These are phyloP conservation scores for Tadarida brasiliensis DNA, from an alignment of 2,797 vertebrate species.

Conservation along the genomic window DNA sequence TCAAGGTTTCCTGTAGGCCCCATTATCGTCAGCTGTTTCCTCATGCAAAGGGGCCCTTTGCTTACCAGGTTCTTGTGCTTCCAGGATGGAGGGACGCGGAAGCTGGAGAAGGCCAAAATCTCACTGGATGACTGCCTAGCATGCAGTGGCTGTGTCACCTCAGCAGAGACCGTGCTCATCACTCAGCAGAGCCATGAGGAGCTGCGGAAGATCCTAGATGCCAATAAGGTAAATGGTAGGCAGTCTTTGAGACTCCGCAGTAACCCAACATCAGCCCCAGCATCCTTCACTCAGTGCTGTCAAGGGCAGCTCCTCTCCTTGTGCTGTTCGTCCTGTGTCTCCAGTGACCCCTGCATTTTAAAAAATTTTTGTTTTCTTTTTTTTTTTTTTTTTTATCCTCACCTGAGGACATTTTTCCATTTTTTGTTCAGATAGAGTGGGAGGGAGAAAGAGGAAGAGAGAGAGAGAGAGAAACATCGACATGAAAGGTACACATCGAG, in stretches of 20 bases:
- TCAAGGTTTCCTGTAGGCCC: background rate
- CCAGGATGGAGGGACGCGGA: slow-evolving; percentile 93
- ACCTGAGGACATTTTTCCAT: too few species aligned
- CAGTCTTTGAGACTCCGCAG: accelerated
- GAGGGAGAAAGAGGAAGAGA: too few species aligned
- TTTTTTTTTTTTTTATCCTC: too few species aligned
- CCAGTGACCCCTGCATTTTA: background rate
- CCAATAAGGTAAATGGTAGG: slow-evolving; percentile 90
- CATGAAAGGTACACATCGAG: too few species aligned
- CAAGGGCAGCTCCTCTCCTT: background rate
- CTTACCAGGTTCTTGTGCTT: background rate
- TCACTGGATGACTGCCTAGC: slow-evolving; percentile 97
- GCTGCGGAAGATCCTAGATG: slow-evolving; percentile 90
- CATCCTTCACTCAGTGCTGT: background rate
- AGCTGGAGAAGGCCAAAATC: slow-evolving; percentile 96
- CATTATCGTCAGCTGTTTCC: accelerated
- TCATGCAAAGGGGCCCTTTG: background rate
- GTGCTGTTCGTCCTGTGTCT: accelerated
- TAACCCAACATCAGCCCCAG: background rate
- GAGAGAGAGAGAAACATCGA: too few species aligned
- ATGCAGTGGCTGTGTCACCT: slow-evolving; percentile 98
- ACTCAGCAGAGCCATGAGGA: slow-evolving; percentile 96
- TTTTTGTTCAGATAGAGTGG: too few species aligned
- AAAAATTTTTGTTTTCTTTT: too few species aligned
- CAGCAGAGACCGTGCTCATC: slow-evolving; percentile 96